phyloP scores from a whole-genome alignment of 2,797 vertebrate genomes.

The Scleropages formosus region DNA sequence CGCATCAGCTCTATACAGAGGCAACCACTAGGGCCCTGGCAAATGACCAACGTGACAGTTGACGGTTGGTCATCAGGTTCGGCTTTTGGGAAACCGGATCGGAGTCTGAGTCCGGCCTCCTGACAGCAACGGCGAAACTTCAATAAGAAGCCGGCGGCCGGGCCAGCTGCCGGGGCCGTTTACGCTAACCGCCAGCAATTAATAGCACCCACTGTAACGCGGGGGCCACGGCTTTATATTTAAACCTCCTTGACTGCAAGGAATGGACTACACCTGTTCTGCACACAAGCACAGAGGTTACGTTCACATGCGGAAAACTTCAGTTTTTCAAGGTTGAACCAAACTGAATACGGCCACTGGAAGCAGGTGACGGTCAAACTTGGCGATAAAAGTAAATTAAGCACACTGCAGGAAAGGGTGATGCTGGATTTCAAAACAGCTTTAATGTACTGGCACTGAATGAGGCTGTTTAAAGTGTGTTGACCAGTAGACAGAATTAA shows the following conservation, averaged over 20 bases:
- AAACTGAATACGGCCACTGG: neutral
- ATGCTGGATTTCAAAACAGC: neutral
- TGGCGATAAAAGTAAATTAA: neutral
- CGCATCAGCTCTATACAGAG: no score
- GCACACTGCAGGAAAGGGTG: neutral
- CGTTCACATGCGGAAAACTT: neutral
- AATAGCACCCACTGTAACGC: conserved; percentile 13
- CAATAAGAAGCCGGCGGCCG: neutral
- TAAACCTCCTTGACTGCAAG: neutral
- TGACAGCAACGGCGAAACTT: neutral
- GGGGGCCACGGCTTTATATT: neutral
- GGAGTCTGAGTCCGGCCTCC: neutral
- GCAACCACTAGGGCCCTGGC: no score
- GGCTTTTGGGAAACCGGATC: neutral
- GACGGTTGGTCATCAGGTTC: neutral
- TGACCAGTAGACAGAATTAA: neutral
- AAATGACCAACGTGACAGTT: neutral
- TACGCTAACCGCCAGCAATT: neutral
- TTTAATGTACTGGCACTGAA: neutral
- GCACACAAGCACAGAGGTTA: neutral
- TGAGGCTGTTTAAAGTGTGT: neutral
- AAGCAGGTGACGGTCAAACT: neutral
- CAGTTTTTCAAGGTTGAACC: neutral
- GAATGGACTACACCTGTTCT: neutral
- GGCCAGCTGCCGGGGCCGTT: neutral